These are phyloP conservation scores for Andricus curvator DNA, from an alignment of 2,888 invertebrate genomes.

Conservation along the genomic window DNA sequence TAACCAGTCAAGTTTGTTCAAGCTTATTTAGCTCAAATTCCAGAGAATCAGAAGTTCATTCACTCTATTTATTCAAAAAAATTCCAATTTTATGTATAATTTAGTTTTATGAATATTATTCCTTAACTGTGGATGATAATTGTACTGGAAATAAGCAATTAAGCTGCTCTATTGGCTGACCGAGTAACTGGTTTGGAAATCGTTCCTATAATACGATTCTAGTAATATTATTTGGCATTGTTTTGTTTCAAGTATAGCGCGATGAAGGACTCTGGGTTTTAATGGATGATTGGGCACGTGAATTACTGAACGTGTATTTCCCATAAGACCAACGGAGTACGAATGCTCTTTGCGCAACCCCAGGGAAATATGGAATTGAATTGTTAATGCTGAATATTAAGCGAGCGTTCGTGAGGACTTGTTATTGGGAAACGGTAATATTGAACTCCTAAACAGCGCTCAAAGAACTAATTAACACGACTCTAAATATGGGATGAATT, in stretches of 20 bases:
- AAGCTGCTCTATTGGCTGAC: not conserved
- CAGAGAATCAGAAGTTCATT: no score
- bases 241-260: not conserved
- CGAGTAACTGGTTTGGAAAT: not conserved
- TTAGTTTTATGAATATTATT: no score
- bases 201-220: not conserved
- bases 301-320: constrained; percentile 58
- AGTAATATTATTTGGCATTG: not conserved
- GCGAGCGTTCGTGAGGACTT: constrained; percentile 46
- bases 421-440: constrained; percentile 66
- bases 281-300: constrained; percentile 40
- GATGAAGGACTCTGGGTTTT: constrained; percentile 14
- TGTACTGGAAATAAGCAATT: not conserved
- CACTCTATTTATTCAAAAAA: no score
- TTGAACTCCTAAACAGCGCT: constrained; percentile 15
- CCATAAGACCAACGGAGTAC: constrained; percentile 50
- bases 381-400: constrained; percentile 67
- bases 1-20: no score
- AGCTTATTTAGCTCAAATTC: no score
- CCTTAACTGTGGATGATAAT: no score
- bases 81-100: no score
- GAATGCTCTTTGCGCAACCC: constrained; percentile 46
- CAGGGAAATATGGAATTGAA: constrained; percentile 69
- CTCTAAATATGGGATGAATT: not conserved
- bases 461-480: not conserved